Base-by-base conservation (phyloP, 2,113 vertebrate species). In the Myrmophylax atrothorax region DNA sequence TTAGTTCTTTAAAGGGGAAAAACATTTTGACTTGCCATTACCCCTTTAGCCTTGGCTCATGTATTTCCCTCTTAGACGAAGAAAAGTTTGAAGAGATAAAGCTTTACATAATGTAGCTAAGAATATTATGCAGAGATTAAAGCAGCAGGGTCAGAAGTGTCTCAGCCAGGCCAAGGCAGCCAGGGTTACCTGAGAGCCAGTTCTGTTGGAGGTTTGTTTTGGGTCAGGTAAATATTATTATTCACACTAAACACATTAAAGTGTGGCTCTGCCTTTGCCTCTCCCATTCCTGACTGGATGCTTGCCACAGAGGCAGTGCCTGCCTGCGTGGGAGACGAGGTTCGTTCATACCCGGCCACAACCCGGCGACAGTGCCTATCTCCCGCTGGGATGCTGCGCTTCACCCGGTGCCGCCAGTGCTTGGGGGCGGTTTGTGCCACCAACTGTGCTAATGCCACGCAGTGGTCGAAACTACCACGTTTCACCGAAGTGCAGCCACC, bases 121-220 rank as follows among this genome's bases (percentile, higher is more conserved):
- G 63, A 18, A 40, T 46, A 46, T 89, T 90, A 93, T 7, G 52
- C 50, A 79, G 84, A 92, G 86, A 70, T 67, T 29, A 77, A 84
- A 78, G 80, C 64, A 33, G 72, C 28, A 42, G 88, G 56, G 63
- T 63, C 81, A 85, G 49, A 29, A n/a, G 14, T 2, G 38, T 12
- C 84, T 46, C 70, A 4, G 40, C 18, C 14, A 25, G 72, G 59
- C 79, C 68, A 55, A 33, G 14, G 1, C 59, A 46, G 69, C n/a
- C 12, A 3, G 56, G 14, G 40, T 16, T 70, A 73, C 38, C 84
- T 26, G 74, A n/a, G 52, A 64, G 59, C 40, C 83, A 38, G n/a
- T 19, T 66, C 70, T 83, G 9, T 6, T 3, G 37, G 31, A 66
- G 53, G 62, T 46, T 86, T 52, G 58, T 4, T 50, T 80, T 18